A percentile compares a stretch with the other conserved stretches of the same genome.
Conservation (phyloP, 1,140 invertebrate species). For the Drosophila littoralis region DNA sequence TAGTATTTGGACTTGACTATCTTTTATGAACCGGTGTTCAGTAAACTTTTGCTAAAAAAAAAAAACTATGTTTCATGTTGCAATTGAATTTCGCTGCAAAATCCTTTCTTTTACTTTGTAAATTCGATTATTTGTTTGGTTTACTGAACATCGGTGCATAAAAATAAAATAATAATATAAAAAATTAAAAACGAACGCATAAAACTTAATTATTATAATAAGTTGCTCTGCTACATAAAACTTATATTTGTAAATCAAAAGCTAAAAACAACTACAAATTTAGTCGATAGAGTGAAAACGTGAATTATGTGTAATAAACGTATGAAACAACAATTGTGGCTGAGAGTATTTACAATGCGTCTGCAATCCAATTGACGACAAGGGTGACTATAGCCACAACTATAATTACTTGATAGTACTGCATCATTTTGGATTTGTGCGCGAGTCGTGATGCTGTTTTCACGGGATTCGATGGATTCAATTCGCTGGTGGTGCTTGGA, state of each 20-base stretch:
- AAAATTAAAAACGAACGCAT: neutral
- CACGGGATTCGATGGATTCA: too few species aligned
- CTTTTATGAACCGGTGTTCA: conserved; percentile 9
- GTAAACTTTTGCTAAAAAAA: neutral
- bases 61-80: neutral
- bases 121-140: conserved; percentile 9
- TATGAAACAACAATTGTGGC: conserved; percentile 13
- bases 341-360: neutral
- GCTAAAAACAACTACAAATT: conserved; percentile 24
- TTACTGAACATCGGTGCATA: conserved; percentile 15
- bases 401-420: neutral
- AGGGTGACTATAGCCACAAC: neutral
- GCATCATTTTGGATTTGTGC: too few species aligned
- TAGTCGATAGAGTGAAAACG: conserved; percentile 5
- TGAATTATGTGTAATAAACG: conserved; percentile 35
- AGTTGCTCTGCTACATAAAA: neutral
- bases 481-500: too few species aligned
- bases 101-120: neutral
- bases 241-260: conserved; percentile 23
- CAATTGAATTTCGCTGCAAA: conserved; percentile 9
- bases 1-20: conserved; percentile 6
- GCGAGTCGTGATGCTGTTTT: too few species aligned
- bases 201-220: neutral
- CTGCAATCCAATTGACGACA: neutral
- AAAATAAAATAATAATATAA: neutral